Percentiles rank a stretch among this genome's conserved stretches.
phyloP scores from a whole-genome alignment of 2,888 invertebrate genomes.

The Synanthedon myopaeformis region DNA sequence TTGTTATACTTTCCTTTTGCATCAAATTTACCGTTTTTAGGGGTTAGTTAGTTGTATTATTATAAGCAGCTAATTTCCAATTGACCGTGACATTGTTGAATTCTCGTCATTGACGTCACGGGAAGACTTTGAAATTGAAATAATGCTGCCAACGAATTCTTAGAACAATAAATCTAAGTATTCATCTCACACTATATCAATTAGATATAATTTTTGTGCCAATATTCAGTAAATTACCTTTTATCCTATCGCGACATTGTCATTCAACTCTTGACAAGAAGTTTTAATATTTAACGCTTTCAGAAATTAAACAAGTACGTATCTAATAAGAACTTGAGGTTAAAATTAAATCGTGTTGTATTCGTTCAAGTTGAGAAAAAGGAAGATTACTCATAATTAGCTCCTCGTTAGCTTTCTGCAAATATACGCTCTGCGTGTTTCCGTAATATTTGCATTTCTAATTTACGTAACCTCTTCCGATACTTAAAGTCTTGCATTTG shows the following conservation, averaged over 20 bases:
- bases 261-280: slow-evolving; percentile 26
- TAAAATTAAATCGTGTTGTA: too few relatives aligned
- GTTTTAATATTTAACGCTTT: too few relatives aligned
- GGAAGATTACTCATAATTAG: too few relatives aligned
- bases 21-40: neutral
- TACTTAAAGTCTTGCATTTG: slow-evolving; percentile 10
- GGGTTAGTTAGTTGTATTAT: too few relatives aligned
- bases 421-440: slow-evolving; percentile 21
- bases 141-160: slow-evolving; percentile 1
- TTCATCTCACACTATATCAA: neutral
- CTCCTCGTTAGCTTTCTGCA: slow-evolving; percentile 15
- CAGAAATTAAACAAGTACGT: too few relatives aligned
- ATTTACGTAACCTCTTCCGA: slow-evolving; percentile 29
- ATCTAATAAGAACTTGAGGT: too few relatives aligned
- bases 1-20: slow-evolving; percentile 50
- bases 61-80: too few relatives aligned
- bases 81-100: neutral
- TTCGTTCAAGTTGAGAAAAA: too few relatives aligned
- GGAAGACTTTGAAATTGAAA: neutral
- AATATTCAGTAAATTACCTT: neutral
- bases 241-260: slow-evolving; percentile 18
- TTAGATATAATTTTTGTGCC: neutral
- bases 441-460: slow-evolving; percentile 32
- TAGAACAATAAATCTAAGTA: neutral
- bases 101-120: slow-evolving; percentile 1